Evolutionary conservation across 1,140 invertebrate genomes (phyloP).

Genomic region (Panonychus citri): DNA sequence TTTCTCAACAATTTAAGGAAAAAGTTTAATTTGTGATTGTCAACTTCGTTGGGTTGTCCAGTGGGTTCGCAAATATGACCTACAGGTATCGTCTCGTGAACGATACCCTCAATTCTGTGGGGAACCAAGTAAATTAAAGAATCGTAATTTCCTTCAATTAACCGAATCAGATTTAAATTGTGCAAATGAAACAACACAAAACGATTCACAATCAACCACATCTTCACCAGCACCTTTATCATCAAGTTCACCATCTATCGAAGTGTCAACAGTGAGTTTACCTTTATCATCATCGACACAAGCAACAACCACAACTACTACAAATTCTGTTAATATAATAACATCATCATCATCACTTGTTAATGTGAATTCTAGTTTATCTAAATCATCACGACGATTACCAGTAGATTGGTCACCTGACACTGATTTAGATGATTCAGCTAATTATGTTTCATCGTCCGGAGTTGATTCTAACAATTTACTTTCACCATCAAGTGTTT

Average conservation of each 20-base stretch:
- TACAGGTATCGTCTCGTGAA: conserved; percentile 67
- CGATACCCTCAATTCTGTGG: conserved; percentile 80
- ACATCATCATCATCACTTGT: neutral
- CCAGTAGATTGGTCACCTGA: neutral
- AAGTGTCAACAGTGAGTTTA: neutral
- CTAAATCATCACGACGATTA: too few species aligned
- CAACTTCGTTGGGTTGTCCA: conserved; percentile 62
- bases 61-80: conserved; percentile 60
- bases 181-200: neutral
- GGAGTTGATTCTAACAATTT: neutral
- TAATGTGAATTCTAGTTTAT: neutral
- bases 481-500: neutral
- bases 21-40: conserved; percentile 70
- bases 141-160: conserved; percentile 61
- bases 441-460: neutral
- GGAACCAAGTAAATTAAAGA: conserved; percentile 44
- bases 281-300: neutral
- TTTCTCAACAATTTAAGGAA: too few species aligned
- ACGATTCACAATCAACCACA: neutral
- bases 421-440: neutral
- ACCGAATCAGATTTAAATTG: neutral
- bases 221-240: neutral
- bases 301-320: neutral
- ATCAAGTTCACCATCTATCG: neutral
- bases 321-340: neutral